phyloP scores from a whole-genome alignment of 2,888 invertebrate genomes.

The Eupeodes latifasciatus region DNA sequence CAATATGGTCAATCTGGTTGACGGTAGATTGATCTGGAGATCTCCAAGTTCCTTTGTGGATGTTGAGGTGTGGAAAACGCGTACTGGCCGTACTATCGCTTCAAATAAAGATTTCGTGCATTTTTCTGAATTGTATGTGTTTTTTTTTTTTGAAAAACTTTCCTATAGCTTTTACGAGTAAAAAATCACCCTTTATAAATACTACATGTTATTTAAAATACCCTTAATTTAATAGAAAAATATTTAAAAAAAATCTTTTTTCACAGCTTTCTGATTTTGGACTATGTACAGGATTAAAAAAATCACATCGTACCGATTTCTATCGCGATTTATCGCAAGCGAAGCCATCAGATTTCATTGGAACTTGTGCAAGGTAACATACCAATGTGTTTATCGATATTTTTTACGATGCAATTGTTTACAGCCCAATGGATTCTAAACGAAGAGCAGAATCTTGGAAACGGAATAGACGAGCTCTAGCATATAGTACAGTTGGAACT shows the following conservation, averaged over 20 bases:
- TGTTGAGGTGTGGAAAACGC: no score
- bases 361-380: slow-evolving; percentile 83
- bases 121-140: no score
- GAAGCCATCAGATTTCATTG: slow-evolving; percentile 96
- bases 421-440: slow-evolving; percentile 97
- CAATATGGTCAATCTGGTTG: no score
- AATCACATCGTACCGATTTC: slow-evolving; percentile 99
- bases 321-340: slow-evolving; percentile 98
- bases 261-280: slow-evolving; percentile 95
- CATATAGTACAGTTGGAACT: slow-evolving; percentile 97
- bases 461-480: slow-evolving; percentile 96
- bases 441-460: slow-evolving; percentile 99
- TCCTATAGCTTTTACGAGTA: no score
- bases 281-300: slow-evolving; percentile 99
- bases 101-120: no score
- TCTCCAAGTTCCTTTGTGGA: no score
- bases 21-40: no score
- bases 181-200: no score
- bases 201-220: no score
- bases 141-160: no score
- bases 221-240: neutral
- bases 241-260: neutral
- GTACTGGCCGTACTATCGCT: no score
- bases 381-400: neutral
- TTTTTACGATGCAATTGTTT: slow-evolving; percentile 22